Base-by-base conservation (phyloP, 2,113 vertebrate species). In the Alligator sinensis region DNA sequence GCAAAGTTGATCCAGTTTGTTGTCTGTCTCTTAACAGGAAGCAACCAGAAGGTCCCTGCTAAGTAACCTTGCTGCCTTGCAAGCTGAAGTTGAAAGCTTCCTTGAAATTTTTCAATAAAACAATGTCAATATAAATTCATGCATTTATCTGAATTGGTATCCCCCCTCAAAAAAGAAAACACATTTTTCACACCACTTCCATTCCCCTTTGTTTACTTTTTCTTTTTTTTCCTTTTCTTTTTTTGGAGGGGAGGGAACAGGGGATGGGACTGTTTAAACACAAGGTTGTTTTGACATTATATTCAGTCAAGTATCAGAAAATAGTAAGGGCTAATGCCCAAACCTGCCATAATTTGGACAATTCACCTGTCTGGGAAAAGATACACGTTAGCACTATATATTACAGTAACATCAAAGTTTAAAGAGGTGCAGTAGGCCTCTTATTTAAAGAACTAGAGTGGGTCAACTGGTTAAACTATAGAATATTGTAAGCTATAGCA, bases 271-370 rank as follows among this genome's bases (percentile, higher is more conserved):
- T 77, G 34, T 88, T 84, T 70, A 92, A 91, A 87, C 57, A 58
- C 34, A 91, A 82, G 93, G 55, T 91, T 92, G 77, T 84, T 76
- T 79, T 89, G 63, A 58, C 64, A n/a, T 72, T 66, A 27, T 83
- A 75, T 21, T 86, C 78, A 78, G 2, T 2, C 70, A 84, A 95
- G 61, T 94, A 18, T 82, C 59, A 89, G 59, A 95, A 96, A 91
- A 86, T 77, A 74, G 27, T 78, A 77, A 55, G 8, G 68, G 88
- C 77, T 88, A 1, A 61, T 84, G 17, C 70, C 47, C 76, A 78
- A 18, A 84, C 10, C 55, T 91, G 58, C 72, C 54, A 30, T 80
- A 81, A 84, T 18, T 90, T 76, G 47, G 79, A 17, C 77, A 88
- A 30, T 88, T 92, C 66, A 62, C 19, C 10, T 91, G 87, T 9